A percentile compares a stretch with the other conserved stretches of the same genome.
phyloP scores from a whole-genome alignment of 1,140 invertebrate genomes.

The Metopolophium dirhodum region DNA sequence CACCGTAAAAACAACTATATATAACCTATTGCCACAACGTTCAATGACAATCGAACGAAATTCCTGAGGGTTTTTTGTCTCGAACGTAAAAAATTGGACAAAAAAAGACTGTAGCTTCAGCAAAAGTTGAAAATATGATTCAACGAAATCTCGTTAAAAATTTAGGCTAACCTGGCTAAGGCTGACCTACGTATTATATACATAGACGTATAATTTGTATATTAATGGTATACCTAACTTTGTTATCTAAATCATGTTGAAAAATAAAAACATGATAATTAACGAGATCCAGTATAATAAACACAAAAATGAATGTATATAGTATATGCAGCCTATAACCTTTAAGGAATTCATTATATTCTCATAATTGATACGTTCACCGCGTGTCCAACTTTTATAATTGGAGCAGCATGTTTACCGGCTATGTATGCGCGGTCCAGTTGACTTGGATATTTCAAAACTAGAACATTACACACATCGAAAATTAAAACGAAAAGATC shows the following conservation, averaged over 20 bases:
- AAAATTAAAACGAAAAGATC: background rate
- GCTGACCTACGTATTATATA: background rate
- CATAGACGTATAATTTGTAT: background rate
- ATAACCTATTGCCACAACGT: background rate
- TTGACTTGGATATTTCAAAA: slow-evolving; percentile 7
- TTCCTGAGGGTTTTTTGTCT: background rate
- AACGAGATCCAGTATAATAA: background rate
- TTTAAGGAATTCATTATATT: background rate
- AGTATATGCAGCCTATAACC: background rate
- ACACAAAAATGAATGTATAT: background rate
- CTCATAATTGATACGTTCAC: background rate
- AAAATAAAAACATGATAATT: background rate
- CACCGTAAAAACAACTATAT: background rate
- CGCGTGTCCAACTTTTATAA: background rate
- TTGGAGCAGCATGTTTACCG: background rate
- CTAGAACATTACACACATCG: background rate
- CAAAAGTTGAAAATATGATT: background rate
- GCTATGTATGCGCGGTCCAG: background rate
- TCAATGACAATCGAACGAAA: background rate
- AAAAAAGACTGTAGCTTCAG: background rate
- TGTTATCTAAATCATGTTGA: background rate
- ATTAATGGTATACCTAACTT: background rate
- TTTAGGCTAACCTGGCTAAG: background rate
- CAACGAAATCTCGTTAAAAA: background rate
- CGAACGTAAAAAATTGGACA: background rate